A percentile compares a stretch with the other conserved stretches of the same genome.
phyloP scores from a whole-genome alignment of 2,888 invertebrate genomes.

The Hydrotaea cyrtoneurina region DNA sequence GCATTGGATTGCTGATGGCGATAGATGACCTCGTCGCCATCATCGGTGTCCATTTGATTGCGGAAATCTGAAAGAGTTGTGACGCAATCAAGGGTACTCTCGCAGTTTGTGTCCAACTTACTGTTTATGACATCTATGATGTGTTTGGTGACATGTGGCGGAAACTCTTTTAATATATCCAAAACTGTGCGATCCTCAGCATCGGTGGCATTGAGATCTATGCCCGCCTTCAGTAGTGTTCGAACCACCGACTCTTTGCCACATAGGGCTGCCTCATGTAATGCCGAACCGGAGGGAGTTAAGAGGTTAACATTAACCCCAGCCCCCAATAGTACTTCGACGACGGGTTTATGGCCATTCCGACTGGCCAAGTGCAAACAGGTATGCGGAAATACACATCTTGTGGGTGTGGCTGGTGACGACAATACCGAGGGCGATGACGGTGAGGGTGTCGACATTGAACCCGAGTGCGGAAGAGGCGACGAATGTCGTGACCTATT shows the following conservation, averaged over 20 bases:
- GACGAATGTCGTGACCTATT: conserved; percentile 64
- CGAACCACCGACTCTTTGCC: conserved; percentile 94
- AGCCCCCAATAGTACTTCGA: conserved; percentile 89
- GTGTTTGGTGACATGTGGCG: conserved; percentile 93
- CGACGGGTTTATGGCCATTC: conserved; percentile 94
- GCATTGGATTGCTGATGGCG: conserved; percentile 71
- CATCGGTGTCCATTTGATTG: conserved; percentile 77
- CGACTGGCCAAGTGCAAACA: conserved; percentile 97
- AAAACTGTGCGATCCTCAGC: conserved; percentile 91
- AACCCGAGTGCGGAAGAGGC: conserved; percentile 77
- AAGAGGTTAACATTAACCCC: conserved; percentile 94
- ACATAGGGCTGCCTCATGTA: conserved; percentile 96
- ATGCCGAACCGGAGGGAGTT: conserved; percentile 92
- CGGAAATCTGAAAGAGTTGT: conserved; percentile 72
- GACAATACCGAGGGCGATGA: conserved; percentile 72
- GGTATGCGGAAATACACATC: conserved; percentile 83
- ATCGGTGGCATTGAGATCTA: conserved; percentile 90
- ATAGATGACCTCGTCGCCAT: conserved; percentile 75
- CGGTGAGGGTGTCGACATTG: conserved; percentile 70
- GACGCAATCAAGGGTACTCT: not conserved
- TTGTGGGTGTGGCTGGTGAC: conserved; percentile 74
- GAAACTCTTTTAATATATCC: conserved; percentile 92
- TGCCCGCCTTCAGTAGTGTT: conserved; percentile 89
- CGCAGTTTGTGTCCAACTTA: conserved; percentile 81
- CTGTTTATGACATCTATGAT: conserved; percentile 92